phyloP scores from a whole-genome alignment of 2,113 vertebrate genomes.

The Monopterus albus region DNA sequence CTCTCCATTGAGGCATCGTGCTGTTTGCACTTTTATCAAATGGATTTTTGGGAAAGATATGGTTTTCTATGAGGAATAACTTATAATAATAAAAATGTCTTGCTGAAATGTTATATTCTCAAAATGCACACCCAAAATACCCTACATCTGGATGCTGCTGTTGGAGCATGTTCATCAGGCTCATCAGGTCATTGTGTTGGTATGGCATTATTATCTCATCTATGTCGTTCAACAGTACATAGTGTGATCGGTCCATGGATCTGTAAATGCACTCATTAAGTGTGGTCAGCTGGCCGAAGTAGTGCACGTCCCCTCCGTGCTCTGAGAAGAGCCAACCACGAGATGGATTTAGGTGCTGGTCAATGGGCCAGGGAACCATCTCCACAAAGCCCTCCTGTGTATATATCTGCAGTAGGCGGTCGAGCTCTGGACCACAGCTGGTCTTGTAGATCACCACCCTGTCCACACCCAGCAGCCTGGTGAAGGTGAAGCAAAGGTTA shows the following conservation, averaged over 20 bases:
- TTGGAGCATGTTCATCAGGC: slow-evolving; percentile 73
- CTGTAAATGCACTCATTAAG: slow-evolving; percentile 80
- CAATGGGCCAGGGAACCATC: slow-evolving; percentile 80
- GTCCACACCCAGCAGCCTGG: slow-evolving; percentile 74
- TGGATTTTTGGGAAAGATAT: slow-evolving; percentile 73
- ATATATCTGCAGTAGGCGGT: slow-evolving; percentile 77
- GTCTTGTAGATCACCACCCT: slow-evolving; percentile 82
- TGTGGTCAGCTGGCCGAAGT: slow-evolving; percentile 73
- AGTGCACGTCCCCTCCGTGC: slow-evolving; percentile 68
- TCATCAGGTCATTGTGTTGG: slow-evolving; percentile 65
- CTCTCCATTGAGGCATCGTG: slow-evolving; percentile 70
- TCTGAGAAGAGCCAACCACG: slow-evolving; percentile 41
- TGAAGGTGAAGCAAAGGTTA: background rate
- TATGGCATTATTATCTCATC: slow-evolving; percentile 84
- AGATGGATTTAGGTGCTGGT: slow-evolving; percentile 72
- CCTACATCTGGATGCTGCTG: slow-evolving; percentile 61
- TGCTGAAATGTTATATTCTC: too few species aligned
- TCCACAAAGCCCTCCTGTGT: slow-evolving; percentile 74
- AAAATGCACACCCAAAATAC: background rate
- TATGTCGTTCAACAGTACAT: slow-evolving; percentile 81
- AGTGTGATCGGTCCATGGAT: slow-evolving; percentile 75
- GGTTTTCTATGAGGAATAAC: slow-evolving; percentile 81
- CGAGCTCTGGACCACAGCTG: slow-evolving; percentile 75
- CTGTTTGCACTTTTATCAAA: slow-evolving; percentile 59
- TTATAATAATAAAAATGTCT: too few species aligned